Evolutionary conservation across 2,797 vertebrate genomes (phyloP).

Genomic region (Anguilla marmorata): DNA sequence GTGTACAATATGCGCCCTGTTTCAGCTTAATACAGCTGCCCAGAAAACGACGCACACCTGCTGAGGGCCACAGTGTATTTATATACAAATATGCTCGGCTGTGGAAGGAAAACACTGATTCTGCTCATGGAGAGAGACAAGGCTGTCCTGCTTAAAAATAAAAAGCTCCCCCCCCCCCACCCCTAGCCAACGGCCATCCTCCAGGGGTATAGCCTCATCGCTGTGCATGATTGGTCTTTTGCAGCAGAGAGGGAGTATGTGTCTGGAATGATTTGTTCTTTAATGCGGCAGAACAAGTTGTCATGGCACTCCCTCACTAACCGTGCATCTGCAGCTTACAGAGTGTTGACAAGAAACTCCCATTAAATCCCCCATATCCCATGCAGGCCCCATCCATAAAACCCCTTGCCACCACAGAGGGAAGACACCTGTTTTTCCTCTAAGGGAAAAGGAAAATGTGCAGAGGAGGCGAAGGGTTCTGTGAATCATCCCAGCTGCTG

Average conservation of each 20-base stretch:
- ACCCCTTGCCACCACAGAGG: neutral
- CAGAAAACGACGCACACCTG: neutral
- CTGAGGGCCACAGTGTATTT: neutral
- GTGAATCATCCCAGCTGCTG: neutral
- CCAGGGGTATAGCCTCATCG: neutral
- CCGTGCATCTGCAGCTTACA: neutral
- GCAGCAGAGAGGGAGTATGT: neutral
- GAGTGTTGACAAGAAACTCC: neutral
- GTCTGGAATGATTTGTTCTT: constrained; percentile 13
- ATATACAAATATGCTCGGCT: neutral
- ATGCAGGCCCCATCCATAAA: constrained; percentile 5
- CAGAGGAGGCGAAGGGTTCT: neutral
- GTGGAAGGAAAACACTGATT: neutral
- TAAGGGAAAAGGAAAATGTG: neutral
- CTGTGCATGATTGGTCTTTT: neutral
- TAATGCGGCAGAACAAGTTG: neutral
- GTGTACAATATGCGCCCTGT: neutral
- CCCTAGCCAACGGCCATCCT: neutral
- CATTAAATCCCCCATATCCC: neutral
- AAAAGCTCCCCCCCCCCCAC: neutral
- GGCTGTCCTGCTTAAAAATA: neutral
- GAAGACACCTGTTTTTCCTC: constrained; percentile 18
- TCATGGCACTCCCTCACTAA: neutral
- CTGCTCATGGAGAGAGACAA: neutral
- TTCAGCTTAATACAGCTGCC: neutral